A percentile compares a stretch with the other conserved stretches of the same genome.
phyloP scores from a whole-genome alignment of 2,888 invertebrate species.

The Dugesia japonica region DNA sequence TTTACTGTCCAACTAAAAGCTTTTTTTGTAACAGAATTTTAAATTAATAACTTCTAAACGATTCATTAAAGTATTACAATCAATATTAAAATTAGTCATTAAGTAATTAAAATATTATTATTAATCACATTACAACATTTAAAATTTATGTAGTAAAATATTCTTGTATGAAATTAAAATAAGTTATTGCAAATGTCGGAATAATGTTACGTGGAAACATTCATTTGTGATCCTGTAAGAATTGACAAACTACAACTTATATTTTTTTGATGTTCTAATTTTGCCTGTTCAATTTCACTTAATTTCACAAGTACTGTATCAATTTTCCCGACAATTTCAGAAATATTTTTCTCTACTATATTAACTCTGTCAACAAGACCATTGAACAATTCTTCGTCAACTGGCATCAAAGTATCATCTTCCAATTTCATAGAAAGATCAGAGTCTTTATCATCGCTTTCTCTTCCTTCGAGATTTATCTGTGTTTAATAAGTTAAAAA shows the following conservation, averaged over 20 bases:
- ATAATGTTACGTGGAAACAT: not conserved
- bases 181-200: no score
- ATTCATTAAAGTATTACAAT: no score
- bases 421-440: not conserved
- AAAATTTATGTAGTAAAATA: no score
- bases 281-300: slow-evolving; percentile 42
- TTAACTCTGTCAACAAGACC: slow-evolving; percentile 42
- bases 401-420: not conserved
- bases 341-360: slow-evolving; percentile 43
- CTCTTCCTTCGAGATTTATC: not conserved
- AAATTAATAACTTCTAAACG: no score
- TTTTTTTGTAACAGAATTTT: no score
- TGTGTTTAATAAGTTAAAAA: not conserved
- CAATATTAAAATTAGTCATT: no score
- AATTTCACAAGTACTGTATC: slow-evolving; percentile 43
- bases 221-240: not conserved
- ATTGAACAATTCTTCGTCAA: slow-evolving; percentile 7
- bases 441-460: not conserved
- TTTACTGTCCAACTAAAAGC: no score
- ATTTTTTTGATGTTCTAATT: slow-evolving; percentile 38
- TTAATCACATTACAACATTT: no score
- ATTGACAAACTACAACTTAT: not conserved
- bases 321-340: slow-evolving; percentile 43
- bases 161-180: no score
- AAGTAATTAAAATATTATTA: no score